These are phyloP conservation scores for Pyrochroa serraticornis DNA, from an alignment of 2,888 invertebrate species.

Conservation along the genomic window DNA sequence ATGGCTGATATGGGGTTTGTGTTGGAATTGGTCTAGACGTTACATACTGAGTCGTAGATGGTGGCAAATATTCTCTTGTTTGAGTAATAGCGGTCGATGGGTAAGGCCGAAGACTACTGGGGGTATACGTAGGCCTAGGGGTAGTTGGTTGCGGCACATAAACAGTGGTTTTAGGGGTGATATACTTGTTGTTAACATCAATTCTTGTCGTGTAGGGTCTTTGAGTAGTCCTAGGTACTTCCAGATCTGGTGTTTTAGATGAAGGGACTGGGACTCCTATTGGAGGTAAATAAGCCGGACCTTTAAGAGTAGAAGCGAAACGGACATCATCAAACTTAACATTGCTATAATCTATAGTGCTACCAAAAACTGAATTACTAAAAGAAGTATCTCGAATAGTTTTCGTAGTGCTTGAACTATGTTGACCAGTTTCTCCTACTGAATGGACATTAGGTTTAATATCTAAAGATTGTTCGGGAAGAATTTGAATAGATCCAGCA, in stretches of 20 bases:
- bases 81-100: slow-evolving; percentile 8
- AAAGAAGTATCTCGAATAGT: slow-evolving; percentile 48
- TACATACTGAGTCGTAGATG: slow-evolving; percentile 4
- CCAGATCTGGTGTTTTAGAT: slow-evolving; percentile 27
- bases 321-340: slow-evolving; percentile 49
- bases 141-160: slow-evolving; percentile 4
- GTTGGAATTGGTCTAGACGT: neutral
- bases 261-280: slow-evolving; percentile 37
- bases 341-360: slow-evolving; percentile 51
- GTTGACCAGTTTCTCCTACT: slow-evolving; percentile 48
- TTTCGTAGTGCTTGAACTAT: slow-evolving; percentile 45
- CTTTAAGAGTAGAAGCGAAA: slow-evolving; percentile 51
- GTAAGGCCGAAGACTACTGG: slow-evolving; percentile 17
- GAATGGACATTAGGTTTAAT: slow-evolving; percentile 43
- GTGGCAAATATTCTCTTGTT: slow-evolving; percentile 10
- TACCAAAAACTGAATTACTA: slow-evolving; percentile 40
- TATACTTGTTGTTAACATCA: too few species aligned
- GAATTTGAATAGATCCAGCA: slow-evolving; percentile 47
- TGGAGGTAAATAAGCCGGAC: slow-evolving; percentile 56
- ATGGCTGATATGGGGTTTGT: slow-evolving; percentile 16
- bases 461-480: slow-evolving; percentile 34
- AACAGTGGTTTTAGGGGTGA: slow-evolving; percentile 7
- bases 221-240: slow-evolving; percentile 29
- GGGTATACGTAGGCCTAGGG: slow-evolving; percentile 14
- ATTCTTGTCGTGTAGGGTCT: slow-evolving; percentile 25